Percentiles rank a stretch among this genome's conserved stretches.
Evolutionary conservation across 2,113 vertebrate genomes (phyloP).

Genomic region (Ploceus nigricollis): DNA sequence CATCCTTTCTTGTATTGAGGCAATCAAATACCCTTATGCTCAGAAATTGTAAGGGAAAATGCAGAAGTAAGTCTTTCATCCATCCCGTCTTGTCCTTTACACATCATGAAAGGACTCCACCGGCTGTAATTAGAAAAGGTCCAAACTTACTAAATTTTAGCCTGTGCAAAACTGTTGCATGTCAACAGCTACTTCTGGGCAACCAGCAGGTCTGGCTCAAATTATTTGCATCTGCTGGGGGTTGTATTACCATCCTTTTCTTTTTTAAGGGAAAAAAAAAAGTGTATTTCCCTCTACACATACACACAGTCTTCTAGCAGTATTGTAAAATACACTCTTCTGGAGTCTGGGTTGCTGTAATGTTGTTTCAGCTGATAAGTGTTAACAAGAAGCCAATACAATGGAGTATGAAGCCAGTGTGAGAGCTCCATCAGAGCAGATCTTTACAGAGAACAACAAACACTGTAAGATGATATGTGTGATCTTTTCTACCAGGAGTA

Average conservation of each 20-base stretch:
- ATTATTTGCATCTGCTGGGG: background rate
- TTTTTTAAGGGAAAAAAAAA: background rate
- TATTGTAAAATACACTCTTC: background rate
- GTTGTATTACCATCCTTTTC: background rate
- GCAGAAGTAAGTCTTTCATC: background rate
- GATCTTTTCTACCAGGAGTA: slow-evolving; percentile 10
- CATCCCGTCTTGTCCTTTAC: background rate
- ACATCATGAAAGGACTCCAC: background rate
- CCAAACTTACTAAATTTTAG: background rate
- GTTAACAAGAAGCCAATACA: slow-evolving; percentile 27
- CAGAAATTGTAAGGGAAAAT: background rate
- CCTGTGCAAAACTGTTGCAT: background rate
- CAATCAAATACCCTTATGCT: background rate
- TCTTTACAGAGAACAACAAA: slow-evolving; percentile 22
- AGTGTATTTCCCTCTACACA: background rate
- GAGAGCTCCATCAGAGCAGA: slow-evolving; percentile 14
- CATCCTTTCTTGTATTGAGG: background rate
- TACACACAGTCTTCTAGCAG: background rate
- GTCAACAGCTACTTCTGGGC: background rate
- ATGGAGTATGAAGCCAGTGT: background rate
- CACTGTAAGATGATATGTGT: background rate
- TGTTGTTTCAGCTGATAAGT: slow-evolving; percentile 42
- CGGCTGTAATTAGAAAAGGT: background rate
- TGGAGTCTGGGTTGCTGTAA: background rate
- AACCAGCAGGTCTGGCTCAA: background rate